Base-by-base conservation (phyloP, 2,797 vertebrate species). In the Busarellus nigricollis region DNA sequence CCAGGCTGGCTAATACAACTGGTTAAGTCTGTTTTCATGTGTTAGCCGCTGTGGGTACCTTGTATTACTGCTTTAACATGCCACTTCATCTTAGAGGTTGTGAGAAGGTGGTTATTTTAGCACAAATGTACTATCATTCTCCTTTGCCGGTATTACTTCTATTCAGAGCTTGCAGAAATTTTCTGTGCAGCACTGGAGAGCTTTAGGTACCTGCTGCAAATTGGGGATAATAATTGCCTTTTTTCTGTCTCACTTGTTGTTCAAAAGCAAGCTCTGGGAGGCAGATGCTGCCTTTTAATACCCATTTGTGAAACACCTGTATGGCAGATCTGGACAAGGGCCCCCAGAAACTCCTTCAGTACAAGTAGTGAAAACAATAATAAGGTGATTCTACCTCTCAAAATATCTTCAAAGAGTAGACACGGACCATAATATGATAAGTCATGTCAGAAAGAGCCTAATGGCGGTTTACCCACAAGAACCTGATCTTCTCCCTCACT, bases 321-420 rank as follows among this genome's bases (percentile, higher is more conserved):
- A 29, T 18, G 45, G 80, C 38, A 58, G 52, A 54, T 59, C 45
- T 31, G 35, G 77, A 66, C 20, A 66, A 54, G 11, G 40, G 16
- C 24, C 29, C 59, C 80, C 47, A 87, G 15, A 87, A 94, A 84
- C 22, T 89, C 67, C 67, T 93, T 89, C 31, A 80, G 81, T 54
- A 24, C 24, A 59, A 74, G 54, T 7, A 79, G 28, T 28, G 74
- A 91, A 92, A 90, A 50, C n/a, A 89, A 31, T 49, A 84, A 89
- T 28, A 83, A 91, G 54, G 49, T 67, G 70, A 83, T 83, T 69
- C 24, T 80, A 57, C 35, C 37, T 87, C 86, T 85, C 40, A 83
- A 91, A 93, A 85, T 85, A 89, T 38, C 71, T 83, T 93, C 89
- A 87, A 85, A 93, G 77, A 71, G 40, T 28, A 74, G 49, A 57